Evolutionary conservation across 2,113 vertebrate species (phyloP).

Genomic region (Stictonetta naevosa): DNA sequence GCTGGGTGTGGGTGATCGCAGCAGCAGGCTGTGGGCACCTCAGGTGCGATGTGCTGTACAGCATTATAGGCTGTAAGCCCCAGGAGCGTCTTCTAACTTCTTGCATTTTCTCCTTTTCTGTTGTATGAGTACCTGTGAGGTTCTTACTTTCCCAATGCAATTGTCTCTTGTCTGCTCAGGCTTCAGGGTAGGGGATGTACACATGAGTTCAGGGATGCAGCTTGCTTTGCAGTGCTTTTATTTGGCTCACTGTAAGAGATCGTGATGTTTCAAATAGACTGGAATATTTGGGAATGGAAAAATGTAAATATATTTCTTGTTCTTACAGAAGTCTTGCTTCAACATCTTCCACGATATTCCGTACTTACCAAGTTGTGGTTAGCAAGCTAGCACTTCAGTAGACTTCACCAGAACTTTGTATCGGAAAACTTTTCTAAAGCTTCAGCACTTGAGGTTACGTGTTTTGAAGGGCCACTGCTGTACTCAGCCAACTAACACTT

Average conservation of each 20-base stretch:
- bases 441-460: background rate
- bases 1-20: fast-evolving
- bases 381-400: background rate
- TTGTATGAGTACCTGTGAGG: background rate
- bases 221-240: background rate
- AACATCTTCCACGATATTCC: background rate
- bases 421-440: background rate
- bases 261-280: background rate
- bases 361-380: background rate
- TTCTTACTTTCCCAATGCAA: background rate
- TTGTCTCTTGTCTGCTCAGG: background rate
- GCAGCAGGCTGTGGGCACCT: fast-evolving
- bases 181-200: background rate
- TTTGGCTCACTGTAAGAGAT: too few species aligned
- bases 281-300: background rate
- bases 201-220: too few species aligned
- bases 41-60: fast-evolving
- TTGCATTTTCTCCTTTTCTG: background rate
- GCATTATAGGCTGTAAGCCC: background rate
- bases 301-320: too few species aligned
- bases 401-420: background rate
- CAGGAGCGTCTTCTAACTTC: background rate
- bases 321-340: background rate
- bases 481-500: too few species aligned
- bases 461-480: background rate